Evolutionary conservation across 1,140 invertebrate species (phyloP).

Genomic region (Drosophila pectinifera): DNA sequence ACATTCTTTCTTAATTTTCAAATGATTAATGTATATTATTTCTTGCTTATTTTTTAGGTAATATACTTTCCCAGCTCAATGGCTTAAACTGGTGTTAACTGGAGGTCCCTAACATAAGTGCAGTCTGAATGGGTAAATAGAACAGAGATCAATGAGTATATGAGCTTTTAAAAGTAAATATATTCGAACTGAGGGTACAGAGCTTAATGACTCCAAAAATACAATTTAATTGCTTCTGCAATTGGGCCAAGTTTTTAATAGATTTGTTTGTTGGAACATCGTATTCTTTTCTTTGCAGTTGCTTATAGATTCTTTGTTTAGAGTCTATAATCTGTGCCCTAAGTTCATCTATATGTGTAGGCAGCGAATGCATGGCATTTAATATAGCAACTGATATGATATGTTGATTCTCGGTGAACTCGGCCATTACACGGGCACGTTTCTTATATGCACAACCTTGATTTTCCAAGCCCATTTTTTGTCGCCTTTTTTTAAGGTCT

Average conservation of each 20-base stretch:
- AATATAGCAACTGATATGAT: conserved; percentile 21
- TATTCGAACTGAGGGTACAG: too few species aligned
- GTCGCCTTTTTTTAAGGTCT: conserved; percentile 38
- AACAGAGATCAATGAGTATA: neutral
- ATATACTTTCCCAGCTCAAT: conserved; percentile 7
- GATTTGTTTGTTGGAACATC: conserved; percentile 1
- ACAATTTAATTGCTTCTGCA: too few species aligned
- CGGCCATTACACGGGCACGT: conserved; percentile 56
- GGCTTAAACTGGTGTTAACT: neutral
- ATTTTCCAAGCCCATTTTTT: conserved; percentile 69
- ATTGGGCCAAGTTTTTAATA: neutral
- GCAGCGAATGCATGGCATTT: conserved; percentile 1
- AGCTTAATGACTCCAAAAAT: too few species aligned
- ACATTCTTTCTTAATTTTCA: conserved; percentile 4
- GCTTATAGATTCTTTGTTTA: conserved; percentile 51
- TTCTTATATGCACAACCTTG: conserved; percentile 70
- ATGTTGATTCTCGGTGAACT: conserved; percentile 32
- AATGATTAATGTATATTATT: conserved; percentile 28
- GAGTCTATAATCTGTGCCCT: conserved; percentile 20
- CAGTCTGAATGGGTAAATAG: neutral
- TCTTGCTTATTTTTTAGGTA: conserved; percentile 54
- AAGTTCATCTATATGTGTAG: conserved; percentile 45
- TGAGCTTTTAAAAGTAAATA: too few species aligned
- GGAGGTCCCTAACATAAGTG: neutral
- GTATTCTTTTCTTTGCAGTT: neutral